phyloP scores from a whole-genome alignment of 2,113 vertebrate genomes.

The Trogon surrucura region DNA sequence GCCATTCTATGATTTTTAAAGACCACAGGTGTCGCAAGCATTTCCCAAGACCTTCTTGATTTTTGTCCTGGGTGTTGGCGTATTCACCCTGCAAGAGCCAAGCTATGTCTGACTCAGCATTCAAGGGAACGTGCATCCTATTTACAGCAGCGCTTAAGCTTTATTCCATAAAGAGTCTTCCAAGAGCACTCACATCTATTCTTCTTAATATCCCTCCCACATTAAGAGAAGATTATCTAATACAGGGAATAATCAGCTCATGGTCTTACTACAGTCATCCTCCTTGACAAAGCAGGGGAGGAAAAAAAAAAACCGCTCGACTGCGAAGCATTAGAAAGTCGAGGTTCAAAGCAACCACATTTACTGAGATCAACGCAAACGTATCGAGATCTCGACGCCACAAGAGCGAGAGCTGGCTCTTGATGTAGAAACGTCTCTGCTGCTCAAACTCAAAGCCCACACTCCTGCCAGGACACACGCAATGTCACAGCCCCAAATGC shows the following conservation, averaged over 20 bases:
- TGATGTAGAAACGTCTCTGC: background rate
- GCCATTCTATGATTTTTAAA: background rate
- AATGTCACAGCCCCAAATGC: background rate
- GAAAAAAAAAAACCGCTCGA: background rate
- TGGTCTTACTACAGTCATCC: slow-evolving; percentile 18
- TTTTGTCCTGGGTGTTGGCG: background rate
- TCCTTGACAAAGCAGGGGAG: background rate
- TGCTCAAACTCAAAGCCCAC: background rate
- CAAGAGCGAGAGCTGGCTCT: background rate
- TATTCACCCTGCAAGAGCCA: background rate
- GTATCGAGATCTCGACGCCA: background rate
- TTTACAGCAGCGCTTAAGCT: background rate
- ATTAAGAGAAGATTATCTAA: slow-evolving; percentile 34
- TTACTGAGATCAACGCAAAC: background rate
- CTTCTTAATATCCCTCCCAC: slow-evolving; percentile 37
- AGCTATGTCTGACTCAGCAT: background rate
- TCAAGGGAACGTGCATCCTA: background rate
- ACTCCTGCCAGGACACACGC: background rate
- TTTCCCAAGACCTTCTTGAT: background rate
- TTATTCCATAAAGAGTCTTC: slow-evolving; percentile 26
- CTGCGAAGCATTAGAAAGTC: slow-evolving; percentile 14
- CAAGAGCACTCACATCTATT: background rate
- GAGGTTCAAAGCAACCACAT: slow-evolving; percentile 11
- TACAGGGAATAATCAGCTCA: slow-evolving; percentile 39
- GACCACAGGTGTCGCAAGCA: background rate